These are phyloP conservation scores for Drosophila novamexicana DNA, from an alignment of 1,140 invertebrate species.

Conservation along the genomic window DNA sequence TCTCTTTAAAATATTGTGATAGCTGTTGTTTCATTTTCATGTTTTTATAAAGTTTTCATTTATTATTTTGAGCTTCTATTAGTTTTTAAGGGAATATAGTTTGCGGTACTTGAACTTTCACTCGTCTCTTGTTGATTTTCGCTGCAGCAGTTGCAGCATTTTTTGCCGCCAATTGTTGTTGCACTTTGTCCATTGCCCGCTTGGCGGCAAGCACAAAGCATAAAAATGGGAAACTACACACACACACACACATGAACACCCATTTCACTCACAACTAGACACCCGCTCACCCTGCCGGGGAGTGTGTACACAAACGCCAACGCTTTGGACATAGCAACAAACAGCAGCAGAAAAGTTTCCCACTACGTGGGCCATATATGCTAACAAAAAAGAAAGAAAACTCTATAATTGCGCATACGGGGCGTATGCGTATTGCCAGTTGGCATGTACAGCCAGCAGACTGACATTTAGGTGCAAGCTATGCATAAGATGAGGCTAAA, in stretches of 20 bases:
- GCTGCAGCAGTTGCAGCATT: slow-evolving; percentile 9
- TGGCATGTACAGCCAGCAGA: slow-evolving; percentile 1
- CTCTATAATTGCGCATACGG: slow-evolving; percentile 14
- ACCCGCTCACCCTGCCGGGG: slow-evolving; percentile 6
- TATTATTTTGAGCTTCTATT: background rate
- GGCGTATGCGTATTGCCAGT: slow-evolving; percentile 18
- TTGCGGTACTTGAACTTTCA: background rate
- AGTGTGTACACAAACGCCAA: slow-evolving; percentile 9
- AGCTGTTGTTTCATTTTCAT: background rate
- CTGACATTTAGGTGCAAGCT: slow-evolving; percentile 10
- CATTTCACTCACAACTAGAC: background rate
- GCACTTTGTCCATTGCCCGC: slow-evolving; percentile 20
- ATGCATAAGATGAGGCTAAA: slow-evolving; percentile 3
- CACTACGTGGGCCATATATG: background rate
- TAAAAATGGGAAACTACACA: slow-evolving; percentile 27
- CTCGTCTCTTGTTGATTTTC: background rate
- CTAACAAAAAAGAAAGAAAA: slow-evolving; percentile 3
- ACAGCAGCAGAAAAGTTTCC: slow-evolving; percentile 4
- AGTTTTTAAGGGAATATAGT: background rate
- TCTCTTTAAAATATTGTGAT: background rate
- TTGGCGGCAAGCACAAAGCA: slow-evolving; percentile 25
- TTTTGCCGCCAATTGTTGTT: slow-evolving; percentile 36
- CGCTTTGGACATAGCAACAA: slow-evolving; percentile 20
- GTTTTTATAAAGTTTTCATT: background rate
- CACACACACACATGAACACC: background rate